These are phyloP conservation scores for Cephalotes varians DNA, from an alignment of 2,888 invertebrate genomes.

Conservation along the genomic window DNA sequence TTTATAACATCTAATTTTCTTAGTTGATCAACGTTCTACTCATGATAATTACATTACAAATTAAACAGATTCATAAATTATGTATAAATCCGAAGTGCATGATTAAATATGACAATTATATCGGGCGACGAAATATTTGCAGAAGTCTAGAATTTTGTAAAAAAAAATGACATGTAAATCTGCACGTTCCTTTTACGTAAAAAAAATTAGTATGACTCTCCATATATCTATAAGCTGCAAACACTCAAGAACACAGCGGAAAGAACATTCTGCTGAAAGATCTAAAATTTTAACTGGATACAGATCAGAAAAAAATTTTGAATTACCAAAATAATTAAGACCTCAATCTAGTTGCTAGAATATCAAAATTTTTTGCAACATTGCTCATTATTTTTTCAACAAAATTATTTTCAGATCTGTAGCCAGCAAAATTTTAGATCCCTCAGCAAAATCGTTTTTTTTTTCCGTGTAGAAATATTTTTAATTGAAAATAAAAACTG, in stretches of 20 bases:
- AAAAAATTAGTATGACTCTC: neutral
- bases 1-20: slow-evolving; percentile 12
- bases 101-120: neutral
- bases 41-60: neutral
- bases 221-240: neutral
- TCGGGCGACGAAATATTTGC: neutral
- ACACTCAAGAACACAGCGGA: neutral
- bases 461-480: neutral
- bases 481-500: no score
- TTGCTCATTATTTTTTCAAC: no score
- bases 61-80: neutral
- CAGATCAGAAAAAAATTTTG: no score
- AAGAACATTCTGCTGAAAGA: no score
- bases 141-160: neutral
- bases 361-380: no score
- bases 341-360: no score
- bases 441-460: no score
- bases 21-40: neutral
- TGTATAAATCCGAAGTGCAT: neutral
- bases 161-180: neutral
- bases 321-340: no score
- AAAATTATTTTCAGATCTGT: no score
- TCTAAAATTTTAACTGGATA: no score
- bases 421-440: no score
- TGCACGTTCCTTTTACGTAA: neutral